Base-by-base conservation (phyloP, 2,888 invertebrate species). In the Gryllus longicercus region DNA sequence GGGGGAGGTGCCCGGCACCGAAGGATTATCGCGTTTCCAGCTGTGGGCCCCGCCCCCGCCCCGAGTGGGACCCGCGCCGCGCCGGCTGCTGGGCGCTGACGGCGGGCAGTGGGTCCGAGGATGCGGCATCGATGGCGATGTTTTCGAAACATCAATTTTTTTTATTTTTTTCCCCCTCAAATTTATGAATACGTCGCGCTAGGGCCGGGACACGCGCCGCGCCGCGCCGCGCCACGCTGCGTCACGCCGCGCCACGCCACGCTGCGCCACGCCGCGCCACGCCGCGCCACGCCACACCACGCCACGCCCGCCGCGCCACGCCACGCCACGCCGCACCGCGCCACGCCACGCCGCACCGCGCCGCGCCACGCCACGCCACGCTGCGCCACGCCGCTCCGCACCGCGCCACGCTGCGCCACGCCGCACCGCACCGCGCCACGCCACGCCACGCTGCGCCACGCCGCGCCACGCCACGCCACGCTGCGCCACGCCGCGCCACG, bases 21-120 rank as follows among this genome's bases (percentile, higher is more conserved):
- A n/a, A 63, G 63, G 63, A 14, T 63, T 63, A 63, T 63, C 63
- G 63, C 63, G 63, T 63, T 63, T n/a, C 63, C 63, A 63, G 63
- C 63, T 63, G 63, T 63, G 63, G 8, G 38, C 8, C 38, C 38
- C 38, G 25, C 25, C 25, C 25, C 25, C 25, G 4, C 25, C 4
- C 2, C 25, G 0, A 2, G 25, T 3, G 2, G 25, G 25, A 38
- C 25, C 63, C 63, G n/a, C 16, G 14, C 16, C 63, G 63, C 63
- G 63, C 63, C 3, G 63, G 63, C 63, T 18, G 63, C 63, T 63
- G 63, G 63, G 18, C 4, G 63, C 63, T 3, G 25, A 38, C 25
- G 2, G 25, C 25, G 25, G 3, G 2, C 25, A 38, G 25, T 38
- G 2, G 25, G 25, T 38, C 25, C 25, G 4, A 2, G 25, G 25